Evolutionary conservation across 1,140 invertebrate species (phyloP), one percentile per base, ranked within the genome.

Genomic region (Caerostris darwini): DNA sequence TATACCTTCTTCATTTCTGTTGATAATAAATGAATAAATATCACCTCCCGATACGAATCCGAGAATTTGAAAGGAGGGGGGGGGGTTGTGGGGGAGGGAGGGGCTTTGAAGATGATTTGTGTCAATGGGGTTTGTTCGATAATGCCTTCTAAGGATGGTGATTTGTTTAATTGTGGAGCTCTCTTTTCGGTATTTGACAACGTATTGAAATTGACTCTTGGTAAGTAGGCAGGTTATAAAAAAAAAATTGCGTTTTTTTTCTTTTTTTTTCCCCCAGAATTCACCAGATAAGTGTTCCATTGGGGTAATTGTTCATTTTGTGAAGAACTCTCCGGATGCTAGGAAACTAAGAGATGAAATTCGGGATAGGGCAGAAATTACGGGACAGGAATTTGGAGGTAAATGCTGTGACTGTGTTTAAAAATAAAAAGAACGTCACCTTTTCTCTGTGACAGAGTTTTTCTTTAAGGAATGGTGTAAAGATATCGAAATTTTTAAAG

Each of bases 11-110:
- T 86, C 91, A 93, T 93, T 82, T 93, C 61, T 7, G 56, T 57
- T 83, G 91, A 93, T 93, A 93, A 86, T 87, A 93, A 87, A 93
- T 93, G 83, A 93, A 93, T 93, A 93, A 93, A 87, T 93, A 93
- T 93, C 34, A 71, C n/a, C 69, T 8, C 8, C n/a, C 7, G 90
- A 92, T 92, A 92, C 34, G 57, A 92, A 61, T 92, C 57, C 69
- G 19, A 56, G 71, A 58, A 64, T 54, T 61, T 19, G 61, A 10
- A 61, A 61, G 53, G 54, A 50, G 58, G 58, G 54, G 86, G 64
- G 14, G 17, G 14, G n/a, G n/a, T n/a, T n/a, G n/a, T n/a, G n/a
- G n/a, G n/a, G n/a, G n/a, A n/a, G n/a, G n/a, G n/a, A n/a, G n/a
- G n/a, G n/a, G n/a, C n/a, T n/a, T n/a, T n/a, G n/a, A n/a, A 64